These are phyloP conservation scores for Anabas testudineus DNA, from an alignment of 2,797 vertebrate genomes.

Conservation along the genomic window DNA sequence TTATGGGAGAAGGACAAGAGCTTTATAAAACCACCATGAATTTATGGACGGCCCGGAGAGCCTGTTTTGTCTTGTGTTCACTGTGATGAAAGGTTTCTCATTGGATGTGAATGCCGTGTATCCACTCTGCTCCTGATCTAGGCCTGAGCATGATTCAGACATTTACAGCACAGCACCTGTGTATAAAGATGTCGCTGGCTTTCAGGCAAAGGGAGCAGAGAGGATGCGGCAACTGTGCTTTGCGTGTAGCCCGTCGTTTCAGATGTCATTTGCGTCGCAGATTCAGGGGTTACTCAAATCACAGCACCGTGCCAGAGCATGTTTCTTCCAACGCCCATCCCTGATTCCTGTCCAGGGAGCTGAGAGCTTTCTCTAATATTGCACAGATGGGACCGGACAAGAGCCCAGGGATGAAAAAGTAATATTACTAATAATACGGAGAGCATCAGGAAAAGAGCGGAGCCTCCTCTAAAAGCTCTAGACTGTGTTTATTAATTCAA, in stretches of 20 bases:
- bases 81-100: slow-evolving; percentile 27
- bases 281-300: slow-evolving; percentile 70
- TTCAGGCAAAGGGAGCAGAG: slow-evolving; percentile 60
- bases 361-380: slow-evolving; percentile 81
- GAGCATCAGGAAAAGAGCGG: slow-evolving; percentile 61
- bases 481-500: slow-evolving; percentile 88
- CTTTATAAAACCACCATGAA: slow-evolving; percentile 36
- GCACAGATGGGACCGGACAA: slow-evolving; percentile 66
- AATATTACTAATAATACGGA: slow-evolving; percentile 81
- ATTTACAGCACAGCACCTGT: slow-evolving; percentile 45
- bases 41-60: slow-evolving; percentile 2
- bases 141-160: slow-evolving; percentile 51
- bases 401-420: slow-evolving; percentile 76
- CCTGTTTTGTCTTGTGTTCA: slow-evolving; percentile 16
- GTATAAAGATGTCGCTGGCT: slow-evolving; percentile 53
- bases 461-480: slow-evolving; percentile 81
- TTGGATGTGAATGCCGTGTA: slow-evolving; percentile 27
- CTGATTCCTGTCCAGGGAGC: slow-evolving; percentile 50
- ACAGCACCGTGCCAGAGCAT: slow-evolving; percentile 67
- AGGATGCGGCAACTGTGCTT: slow-evolving; percentile 46
- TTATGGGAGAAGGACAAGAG: slow-evolving; percentile 33
- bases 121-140: slow-evolving; percentile 32
- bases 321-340: slow-evolving; percentile 70
- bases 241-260: slow-evolving; percentile 58
- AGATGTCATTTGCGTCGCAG: slow-evolving; percentile 68